Evolutionary conservation across 2,888 invertebrate species (phyloP), one percentile per base, ranked within the genome.

Genomic region (Charanyca ferruginea): DNA sequence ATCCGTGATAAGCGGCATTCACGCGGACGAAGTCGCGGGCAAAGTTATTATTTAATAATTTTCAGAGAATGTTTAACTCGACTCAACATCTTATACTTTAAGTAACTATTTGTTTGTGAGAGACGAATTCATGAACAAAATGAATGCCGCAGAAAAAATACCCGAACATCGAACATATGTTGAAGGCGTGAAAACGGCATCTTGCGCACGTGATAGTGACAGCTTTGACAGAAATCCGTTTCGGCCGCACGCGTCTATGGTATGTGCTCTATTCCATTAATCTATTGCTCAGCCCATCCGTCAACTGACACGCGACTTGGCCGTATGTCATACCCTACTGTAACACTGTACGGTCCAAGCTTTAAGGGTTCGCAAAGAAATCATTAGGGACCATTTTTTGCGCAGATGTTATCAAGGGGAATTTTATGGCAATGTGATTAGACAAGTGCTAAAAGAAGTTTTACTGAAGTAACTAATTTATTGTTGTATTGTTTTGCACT

Each of bases 171-270:
- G 32, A 51, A 38, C 63, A 66, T 58, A 54, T 28, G 73, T 35
- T 73, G 53, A 69, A 69, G 73, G 83, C 83, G 72, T 77, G 68
- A 76, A 81, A 80, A 74, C 35, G 51, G 68, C 63, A 74, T 72
- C 66, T 59, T 53, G 52, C 61, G 69, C 81, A 81, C 71, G 86
- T 89, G 90, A 75, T 79, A 70, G 62, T 86, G 90, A 88, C 90
- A 87, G 86, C 75, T 87, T 85, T 85, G 88, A 88, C 89, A 88
- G 87, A 85, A 88, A 89, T 90, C 88, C 85, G 85, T 85, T 89
- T 72, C 61, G 77, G 80, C 61, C 67, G 67, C 81, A 75, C 82
- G 81, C 80, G 80, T 78, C 80, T 78, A 77, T 77, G 78, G 74
- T 81, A 81, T 79, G 66, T 70, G 79, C 62, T 77, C 62, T 65